Base-by-base conservation (phyloP, 2,888 invertebrate genomes). In the Eustalomyia histrio region DNA sequence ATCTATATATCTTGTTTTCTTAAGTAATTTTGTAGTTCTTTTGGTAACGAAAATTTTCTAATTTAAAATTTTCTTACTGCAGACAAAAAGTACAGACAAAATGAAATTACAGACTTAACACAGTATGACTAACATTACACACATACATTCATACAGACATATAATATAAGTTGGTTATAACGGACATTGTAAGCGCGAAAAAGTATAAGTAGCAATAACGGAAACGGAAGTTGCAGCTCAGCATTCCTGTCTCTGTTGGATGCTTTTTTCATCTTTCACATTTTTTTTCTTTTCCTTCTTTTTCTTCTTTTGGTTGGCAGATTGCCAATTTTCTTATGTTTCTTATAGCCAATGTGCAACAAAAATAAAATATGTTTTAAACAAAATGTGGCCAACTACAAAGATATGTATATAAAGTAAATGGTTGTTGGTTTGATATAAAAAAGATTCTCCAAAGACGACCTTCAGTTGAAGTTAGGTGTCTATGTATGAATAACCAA, bases 151-250 rank as follows among this genome's bases (percentile, higher is more conserved):
- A 71, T 52, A 16, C 12, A 5, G 14, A 55, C 29, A 21, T 21
- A 21, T 21, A 21, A 21, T 61, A 72, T 14, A 61, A 67, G 72
- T 24, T 63, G 55, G 68, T 61, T 53, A 64, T 43, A 67, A 67
- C 79, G 81, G 78, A 81, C 81, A 81, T 76, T 76, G 83, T 68
- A 74, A 83, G 83, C 80, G 82, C 78, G 80, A 76, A 78, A 67
- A 78, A 78, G 81, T 81, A 65, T 73, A 82, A 79, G 79, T 79
- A 76, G 76, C 79, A 81, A 80, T 76, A 75, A 78, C 76, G 83
- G 79, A 83, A 83, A 73, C 84, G 83, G 83, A 84, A 82, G 83
- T 80, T 83, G 79, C 82, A 83, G 84, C 82, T 84, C 78, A 67
- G 75, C 73, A 76, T 74, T 60, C 74, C 73, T 47, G 69, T 74